phyloP scores from a whole-genome alignment of 2,888 invertebrate species.

The Aleiodes testaceus region DNA sequence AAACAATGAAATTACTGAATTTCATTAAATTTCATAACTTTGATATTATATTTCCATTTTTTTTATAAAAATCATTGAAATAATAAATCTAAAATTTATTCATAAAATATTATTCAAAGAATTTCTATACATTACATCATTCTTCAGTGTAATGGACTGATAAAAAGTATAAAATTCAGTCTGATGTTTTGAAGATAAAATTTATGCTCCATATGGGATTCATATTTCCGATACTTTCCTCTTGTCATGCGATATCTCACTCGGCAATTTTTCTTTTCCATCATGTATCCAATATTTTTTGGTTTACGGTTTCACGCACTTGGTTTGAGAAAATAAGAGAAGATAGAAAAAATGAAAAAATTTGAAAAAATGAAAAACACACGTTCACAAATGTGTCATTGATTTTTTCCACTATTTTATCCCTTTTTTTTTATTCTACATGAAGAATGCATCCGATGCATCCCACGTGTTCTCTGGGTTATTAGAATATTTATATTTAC shows the following conservation, averaged over 20 bases:
- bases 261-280: conserved; percentile 16
- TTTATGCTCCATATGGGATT: conserved; percentile 15
- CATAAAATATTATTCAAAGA: background rate
- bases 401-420: background rate
- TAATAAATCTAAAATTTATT: too few species aligned
- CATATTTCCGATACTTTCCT: conserved; percentile 22
- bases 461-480: background rate
- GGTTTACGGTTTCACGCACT: conserved; percentile 17
- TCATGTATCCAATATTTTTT: conserved; percentile 15
- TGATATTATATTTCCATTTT: too few species aligned
- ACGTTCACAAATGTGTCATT: background rate
- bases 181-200: conserved; percentile 16
- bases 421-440: background rate
- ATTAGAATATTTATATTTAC: conserved; percentile 31
- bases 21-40: too few species aligned
- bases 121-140: background rate
- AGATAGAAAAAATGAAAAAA: background rate
- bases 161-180: conserved; percentile 19
- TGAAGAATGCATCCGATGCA: conserved; percentile 7
- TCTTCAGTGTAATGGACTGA: background rate
- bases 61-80: too few species aligned
- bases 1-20: too few species aligned
- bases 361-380: background rate
- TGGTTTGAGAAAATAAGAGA: background rate
- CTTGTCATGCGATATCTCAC: conserved; percentile 12